These are phyloP conservation scores for Spilosoma lubricipeda DNA, from an alignment of 2,888 invertebrate genomes.

Conservation along the genomic window DNA sequence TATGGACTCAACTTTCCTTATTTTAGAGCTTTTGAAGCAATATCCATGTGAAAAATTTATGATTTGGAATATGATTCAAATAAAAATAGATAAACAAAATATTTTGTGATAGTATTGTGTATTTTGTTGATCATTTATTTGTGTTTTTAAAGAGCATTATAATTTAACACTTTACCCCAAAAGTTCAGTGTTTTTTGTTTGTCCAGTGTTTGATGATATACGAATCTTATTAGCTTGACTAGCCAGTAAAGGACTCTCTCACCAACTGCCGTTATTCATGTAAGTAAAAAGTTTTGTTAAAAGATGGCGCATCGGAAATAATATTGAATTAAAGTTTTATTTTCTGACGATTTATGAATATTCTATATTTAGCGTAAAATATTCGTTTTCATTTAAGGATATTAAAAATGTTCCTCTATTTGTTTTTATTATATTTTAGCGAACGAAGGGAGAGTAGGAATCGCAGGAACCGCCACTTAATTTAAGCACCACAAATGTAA, in stretches of 20 bases:
- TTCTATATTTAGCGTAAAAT: neutral
- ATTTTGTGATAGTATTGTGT: neutral
- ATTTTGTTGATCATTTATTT: neutral
- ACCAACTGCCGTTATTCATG: neutral
- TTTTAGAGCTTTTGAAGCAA: conserved; percentile 66
- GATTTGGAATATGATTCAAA: conserved; percentile 30
- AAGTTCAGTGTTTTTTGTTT: neutral
- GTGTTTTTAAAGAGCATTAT: neutral
- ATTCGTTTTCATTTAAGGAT: neutral
- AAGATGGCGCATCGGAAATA: neutral
- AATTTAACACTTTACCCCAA: neutral
- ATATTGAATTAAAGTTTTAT: neutral
- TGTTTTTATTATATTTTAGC: too few species aligned
- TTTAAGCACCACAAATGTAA: neutral
- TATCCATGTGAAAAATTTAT: conserved; percentile 51
- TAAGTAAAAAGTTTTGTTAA: conserved; percentile 1
- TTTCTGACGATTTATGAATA: neutral
- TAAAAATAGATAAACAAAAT: neutral
- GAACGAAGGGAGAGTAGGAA: too few species aligned
- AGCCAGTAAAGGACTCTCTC: neutral
- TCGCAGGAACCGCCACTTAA: neutral
- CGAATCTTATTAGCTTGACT: neutral
- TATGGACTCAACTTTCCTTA: conserved; percentile 74
- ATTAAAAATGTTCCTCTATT: neutral
- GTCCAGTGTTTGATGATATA: neutral